phyloP scores from a whole-genome alignment of 23 tunicate species.

The Corella eumyota region DNA sequence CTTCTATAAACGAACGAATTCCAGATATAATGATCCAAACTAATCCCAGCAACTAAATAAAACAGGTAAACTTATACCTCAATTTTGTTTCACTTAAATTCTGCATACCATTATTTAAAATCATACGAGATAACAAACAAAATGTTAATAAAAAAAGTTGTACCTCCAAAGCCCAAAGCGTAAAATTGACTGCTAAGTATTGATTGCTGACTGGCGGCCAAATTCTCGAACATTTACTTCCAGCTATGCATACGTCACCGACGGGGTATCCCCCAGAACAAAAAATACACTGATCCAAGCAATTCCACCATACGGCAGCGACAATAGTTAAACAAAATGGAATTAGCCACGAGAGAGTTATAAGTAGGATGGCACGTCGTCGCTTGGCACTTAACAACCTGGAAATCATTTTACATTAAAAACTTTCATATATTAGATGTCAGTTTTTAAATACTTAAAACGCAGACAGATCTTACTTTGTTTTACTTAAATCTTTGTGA shows the following conservation, averaged over 20 bases:
- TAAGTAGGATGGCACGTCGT: conserved; percentile 17
- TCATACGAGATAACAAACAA: too few species aligned
- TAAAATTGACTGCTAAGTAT: conserved; percentile 8
- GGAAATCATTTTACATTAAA: background rate
- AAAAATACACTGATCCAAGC: conserved; percentile 20
- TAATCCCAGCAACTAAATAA: conserved; percentile 12
- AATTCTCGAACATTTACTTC: conserved; percentile 17
- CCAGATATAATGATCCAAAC: conserved; percentile 18
- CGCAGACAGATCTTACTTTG: too few species aligned
- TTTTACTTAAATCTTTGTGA: too few species aligned
- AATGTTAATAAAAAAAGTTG: too few species aligned
- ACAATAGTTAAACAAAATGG: conserved; percentile 17
- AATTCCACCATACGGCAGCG: conserved; percentile 20
- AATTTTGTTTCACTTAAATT: too few species aligned
- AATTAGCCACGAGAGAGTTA: conserved; percentile 31
- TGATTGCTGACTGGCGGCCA: conserved; percentile 38
- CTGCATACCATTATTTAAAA: too few species aligned
- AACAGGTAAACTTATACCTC: background rate
- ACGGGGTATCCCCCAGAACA: conserved; percentile 17
- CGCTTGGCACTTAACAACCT: conserved; percentile 16
- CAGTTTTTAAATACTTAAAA: too few species aligned
- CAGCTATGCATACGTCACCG: conserved; percentile 19
- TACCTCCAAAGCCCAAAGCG: conserved; percentile 44
- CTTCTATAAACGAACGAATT: conserved; percentile 17
- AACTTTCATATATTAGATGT: conserved; percentile 1